Evolutionary conservation across 2,113 vertebrate species (phyloP).

Genomic region (Helogale parvula): DNA sequence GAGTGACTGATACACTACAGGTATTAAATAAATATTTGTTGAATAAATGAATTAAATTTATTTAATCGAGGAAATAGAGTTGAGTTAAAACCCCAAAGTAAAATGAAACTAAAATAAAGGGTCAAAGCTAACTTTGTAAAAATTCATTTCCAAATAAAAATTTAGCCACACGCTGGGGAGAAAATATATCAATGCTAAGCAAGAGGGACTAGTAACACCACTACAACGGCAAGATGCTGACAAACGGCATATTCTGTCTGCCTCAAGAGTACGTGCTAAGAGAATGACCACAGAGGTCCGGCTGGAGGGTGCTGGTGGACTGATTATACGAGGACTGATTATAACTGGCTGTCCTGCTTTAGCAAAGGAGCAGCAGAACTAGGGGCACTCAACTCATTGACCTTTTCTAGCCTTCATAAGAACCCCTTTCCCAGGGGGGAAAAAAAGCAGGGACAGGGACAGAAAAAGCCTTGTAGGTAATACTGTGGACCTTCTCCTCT

Average conservation of each 20-base stretch:
- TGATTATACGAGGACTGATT: background rate
- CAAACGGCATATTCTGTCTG: background rate
- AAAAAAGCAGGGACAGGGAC: background rate
- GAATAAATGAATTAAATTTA: constrained; percentile 36
- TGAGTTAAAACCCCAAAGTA: constrained; percentile 29
- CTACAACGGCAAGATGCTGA: background rate
- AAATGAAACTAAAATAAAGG: constrained; percentile 13
- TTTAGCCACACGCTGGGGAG: background rate
- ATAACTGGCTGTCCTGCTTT: background rate
- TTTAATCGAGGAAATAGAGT: constrained; percentile 28
- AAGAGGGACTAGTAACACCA: background rate
- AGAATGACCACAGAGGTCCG: background rate
- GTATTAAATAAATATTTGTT: background rate
- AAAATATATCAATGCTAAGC: background rate
- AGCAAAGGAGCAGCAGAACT: background rate
- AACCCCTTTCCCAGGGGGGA: background rate
- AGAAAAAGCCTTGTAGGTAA: background rate
- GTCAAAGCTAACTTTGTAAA: constrained; percentile 52
- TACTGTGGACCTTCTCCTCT: background rate
- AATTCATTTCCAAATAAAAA: constrained; percentile 23
- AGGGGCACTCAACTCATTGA: background rate
- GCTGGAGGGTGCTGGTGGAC: background rate
- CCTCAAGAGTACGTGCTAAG: background rate
- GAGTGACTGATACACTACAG: background rate
- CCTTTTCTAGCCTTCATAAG: background rate